Evolutionary conservation across 1,140 invertebrate species (phyloP), one percentile per base, ranked within the genome.

Genomic region (Drosophila bipectinata): DNA sequence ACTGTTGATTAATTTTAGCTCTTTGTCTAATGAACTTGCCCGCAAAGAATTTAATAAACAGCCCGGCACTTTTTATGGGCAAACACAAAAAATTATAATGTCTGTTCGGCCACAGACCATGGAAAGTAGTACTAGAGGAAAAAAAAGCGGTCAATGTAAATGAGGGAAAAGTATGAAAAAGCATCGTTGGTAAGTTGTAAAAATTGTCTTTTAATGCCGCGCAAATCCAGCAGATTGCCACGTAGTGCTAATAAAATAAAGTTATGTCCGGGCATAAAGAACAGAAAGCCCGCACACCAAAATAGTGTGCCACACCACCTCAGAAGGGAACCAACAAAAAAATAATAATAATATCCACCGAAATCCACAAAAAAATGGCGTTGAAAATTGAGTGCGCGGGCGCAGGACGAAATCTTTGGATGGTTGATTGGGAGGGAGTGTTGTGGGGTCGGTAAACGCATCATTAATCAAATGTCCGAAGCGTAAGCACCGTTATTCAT

Each of bases 391-490:
- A 54, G 58, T 72, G 67, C 63, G 79, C 71, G 81, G 77, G 81
- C 81, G 68, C 69, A 85, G 60, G 81, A 34, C 51, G 49, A 32
- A 28, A 48, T 15, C 41, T 2, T 44, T 18, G n/a, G 63, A 63
- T 51, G 63, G 59, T 18, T 32, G 63, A 14, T 32, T 48, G 49
- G 54, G 45, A 4, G 24, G 9, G 28, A 39, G 3, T 3, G 8
- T 5, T 21, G 51, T 34, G 62, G 56, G 67, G 72, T 69, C 72
- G 79, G 77, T 90, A 84, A 91, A 91, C 87, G 85, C 90, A 91
- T 91, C 90, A 91, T 91, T 91, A 91, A 91, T 91, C 90, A 91
- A 91, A 91, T 88, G 88, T 90, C 88, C 88, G 73, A 63, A 72
- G 71, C 88, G 79, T 90, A 89, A 90, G 82, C 88, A 88, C 80